Percentiles rank a stretch among this genome's conserved stretches.
Evolutionary conservation across 2,113 vertebrate species (phyloP).

Genomic region (Rissa tridactyla): DNA sequence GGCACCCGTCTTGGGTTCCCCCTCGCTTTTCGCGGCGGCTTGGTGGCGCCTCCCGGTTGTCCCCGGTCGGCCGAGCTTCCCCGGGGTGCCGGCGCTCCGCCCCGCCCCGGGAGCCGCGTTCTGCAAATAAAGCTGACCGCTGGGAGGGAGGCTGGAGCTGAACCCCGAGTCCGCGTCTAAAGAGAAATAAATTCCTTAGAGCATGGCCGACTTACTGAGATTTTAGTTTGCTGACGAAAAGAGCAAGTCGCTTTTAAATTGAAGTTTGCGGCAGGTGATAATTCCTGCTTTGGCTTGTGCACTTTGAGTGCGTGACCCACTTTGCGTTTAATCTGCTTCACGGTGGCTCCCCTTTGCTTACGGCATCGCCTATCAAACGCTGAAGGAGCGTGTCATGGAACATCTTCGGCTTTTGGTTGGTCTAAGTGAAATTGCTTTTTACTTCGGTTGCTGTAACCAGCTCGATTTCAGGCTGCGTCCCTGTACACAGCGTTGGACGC

Average conservation of each 20-base stretch:
- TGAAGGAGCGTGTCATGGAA: neutral
- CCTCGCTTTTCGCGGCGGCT: neutral
- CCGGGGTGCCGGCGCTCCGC: neutral
- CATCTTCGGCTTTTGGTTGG: neutral
- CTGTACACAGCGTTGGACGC: rapidly evolving
- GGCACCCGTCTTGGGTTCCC: too few species aligned
- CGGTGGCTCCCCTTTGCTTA: neutral
- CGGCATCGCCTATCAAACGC: rapidly evolving
- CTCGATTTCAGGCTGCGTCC: neutral
- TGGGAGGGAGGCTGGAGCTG: too few species aligned
- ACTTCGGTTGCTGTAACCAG: rapidly evolving
- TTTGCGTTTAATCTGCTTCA: neutral
- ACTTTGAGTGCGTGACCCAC: neutral
- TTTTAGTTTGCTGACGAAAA: neutral
- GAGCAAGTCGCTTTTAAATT: neutral
- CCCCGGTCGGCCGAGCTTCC: neutral
- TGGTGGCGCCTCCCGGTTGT: neutral
- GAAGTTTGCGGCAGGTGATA: neutral
- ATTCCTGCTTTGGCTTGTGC: neutral
- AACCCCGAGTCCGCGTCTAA: neutral
- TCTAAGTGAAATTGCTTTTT: neutral
- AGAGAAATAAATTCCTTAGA: neutral
- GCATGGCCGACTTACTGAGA: too few species aligned
- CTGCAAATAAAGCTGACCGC: neutral
- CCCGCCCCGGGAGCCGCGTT: neutral